Percentiles rank a stretch among this genome's conserved stretches.
Conservation (phyloP, 2,888 invertebrate species). For the Tribolium freemani region DNA sequence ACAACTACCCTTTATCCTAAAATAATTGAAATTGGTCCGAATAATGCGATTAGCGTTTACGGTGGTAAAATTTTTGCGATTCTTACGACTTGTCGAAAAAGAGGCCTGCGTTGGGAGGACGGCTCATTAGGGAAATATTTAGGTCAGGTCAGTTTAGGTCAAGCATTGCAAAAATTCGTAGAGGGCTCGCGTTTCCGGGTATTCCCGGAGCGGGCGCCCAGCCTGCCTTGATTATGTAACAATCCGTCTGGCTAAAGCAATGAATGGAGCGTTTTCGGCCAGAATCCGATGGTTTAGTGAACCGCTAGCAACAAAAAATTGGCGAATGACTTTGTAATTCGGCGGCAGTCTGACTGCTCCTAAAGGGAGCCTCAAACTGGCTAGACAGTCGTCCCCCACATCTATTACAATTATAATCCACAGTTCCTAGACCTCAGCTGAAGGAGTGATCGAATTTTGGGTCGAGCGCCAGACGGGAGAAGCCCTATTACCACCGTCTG, state of each 20-base stretch:
- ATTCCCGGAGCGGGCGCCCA: background rate
- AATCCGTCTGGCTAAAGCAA: conserved; percentile 39
- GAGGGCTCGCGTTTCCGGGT: background rate
- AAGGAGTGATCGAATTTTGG: conserved; percentile 47
- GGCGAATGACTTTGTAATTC: conserved; percentile 63
- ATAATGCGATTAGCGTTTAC: too few species aligned
- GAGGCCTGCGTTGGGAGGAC: conserved; percentile 42
- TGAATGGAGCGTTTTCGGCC: conserved; percentile 49
- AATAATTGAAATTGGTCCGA: too few species aligned
- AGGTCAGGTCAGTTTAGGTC: conserved; percentile 42
- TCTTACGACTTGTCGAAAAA: conserved; percentile 2
- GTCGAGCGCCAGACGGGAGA: conserved; percentile 42
- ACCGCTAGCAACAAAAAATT: conserved; percentile 61
- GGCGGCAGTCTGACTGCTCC: conserved; percentile 60
- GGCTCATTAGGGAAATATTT: conserved; percentile 41
- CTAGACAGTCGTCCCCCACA: conserved; percentile 60
- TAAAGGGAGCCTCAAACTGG: conserved; percentile 59
- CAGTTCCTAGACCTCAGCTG: conserved; percentile 61
- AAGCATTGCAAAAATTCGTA: conserved; percentile 33
- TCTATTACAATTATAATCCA: conserved; percentile 62
- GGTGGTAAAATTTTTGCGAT: background rate
- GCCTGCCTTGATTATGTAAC: conserved; percentile 32
- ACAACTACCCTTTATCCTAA: too few species aligned
- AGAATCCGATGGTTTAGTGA: conserved; percentile 59
- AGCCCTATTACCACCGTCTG: background rate